Conservation (phyloP, 2,888 invertebrate genomes). For the Stomorhina lunata region DNA sequence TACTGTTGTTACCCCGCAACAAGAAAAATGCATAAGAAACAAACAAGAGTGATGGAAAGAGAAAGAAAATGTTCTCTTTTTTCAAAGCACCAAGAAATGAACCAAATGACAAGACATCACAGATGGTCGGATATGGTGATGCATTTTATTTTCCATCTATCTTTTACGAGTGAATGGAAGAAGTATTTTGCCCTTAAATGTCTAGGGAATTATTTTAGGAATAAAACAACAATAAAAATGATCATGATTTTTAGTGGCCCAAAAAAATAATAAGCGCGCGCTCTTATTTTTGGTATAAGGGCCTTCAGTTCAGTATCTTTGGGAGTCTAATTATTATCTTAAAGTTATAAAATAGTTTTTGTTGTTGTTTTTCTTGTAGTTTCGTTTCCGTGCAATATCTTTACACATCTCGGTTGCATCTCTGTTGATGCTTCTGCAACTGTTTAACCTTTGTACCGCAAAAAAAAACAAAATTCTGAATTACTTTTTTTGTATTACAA, state of each 20-base stretch:
- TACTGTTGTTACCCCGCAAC: neutral
- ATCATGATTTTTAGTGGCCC: conserved; percentile 30
- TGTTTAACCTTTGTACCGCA: conserved; percentile 50
- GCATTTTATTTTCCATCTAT: conserved; percentile 24
- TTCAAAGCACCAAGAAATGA: conserved; percentile 38
- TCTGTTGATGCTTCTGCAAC: neutral
- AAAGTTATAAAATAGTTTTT: conserved; percentile 17
- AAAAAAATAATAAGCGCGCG: conserved; percentile 29
- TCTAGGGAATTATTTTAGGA: neutral
- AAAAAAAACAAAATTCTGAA: neutral
- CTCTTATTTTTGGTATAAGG: conserved; percentile 33
- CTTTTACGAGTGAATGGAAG: no score
- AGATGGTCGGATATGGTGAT: conserved; percentile 59
- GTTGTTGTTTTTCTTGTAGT: conserved; percentile 4
- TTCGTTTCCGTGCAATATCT: neutral
- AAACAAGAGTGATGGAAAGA: neutral
- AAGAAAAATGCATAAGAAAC: no score
- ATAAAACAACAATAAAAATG: neutral
- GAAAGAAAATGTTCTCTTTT: conserved; percentile 17
- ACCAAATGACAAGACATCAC: conserved; percentile 57
- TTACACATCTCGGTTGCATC: conserved; percentile 13
- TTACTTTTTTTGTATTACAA: neutral
- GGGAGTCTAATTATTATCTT: conserved; percentile 38
- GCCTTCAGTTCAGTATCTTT: conserved; percentile 9
- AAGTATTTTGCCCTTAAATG: conserved; percentile 27